These are phyloP conservation scores for Antechinus flavipes DNA, from an alignment of 2,113 vertebrate species.

Conservation along the genomic window DNA sequence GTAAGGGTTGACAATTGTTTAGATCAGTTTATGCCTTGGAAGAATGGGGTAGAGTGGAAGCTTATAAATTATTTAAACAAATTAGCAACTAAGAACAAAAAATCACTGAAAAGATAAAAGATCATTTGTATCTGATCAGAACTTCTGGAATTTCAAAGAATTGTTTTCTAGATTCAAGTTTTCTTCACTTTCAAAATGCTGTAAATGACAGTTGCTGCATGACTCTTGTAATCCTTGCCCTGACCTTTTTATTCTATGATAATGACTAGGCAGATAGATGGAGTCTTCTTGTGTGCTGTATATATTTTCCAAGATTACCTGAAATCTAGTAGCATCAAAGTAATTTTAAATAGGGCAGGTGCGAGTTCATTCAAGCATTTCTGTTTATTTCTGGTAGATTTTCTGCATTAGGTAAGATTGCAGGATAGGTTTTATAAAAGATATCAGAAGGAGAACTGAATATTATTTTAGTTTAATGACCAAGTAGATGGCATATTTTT, in stretches of 20 bases:
- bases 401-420: background rate
- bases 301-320: background rate
- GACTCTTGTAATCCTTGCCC: background rate
- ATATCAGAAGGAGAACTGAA: background rate
- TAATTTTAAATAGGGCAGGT: background rate
- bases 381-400: background rate
- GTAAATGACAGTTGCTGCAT: background rate
- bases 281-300: background rate
- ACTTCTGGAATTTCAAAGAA: slow-evolving; percentile 1
- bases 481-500: background rate
- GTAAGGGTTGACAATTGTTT: background rate
- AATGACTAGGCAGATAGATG: background rate
- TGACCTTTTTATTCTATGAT: background rate
- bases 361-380: background rate
- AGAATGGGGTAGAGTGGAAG: background rate
- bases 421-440: background rate
- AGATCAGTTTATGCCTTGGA: background rate
- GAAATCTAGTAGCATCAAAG: background rate
- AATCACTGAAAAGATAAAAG: background rate
- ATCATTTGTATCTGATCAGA: slow-evolving; percentile 47
- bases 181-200: slow-evolving; percentile 33
- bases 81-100: slow-evolving; percentile 15
- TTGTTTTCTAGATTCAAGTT: slow-evolving; percentile 52
- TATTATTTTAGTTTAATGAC: background rate
- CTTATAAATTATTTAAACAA: slow-evolving; percentile 10